A percentile compares a stretch with the other conserved stretches of the same genome.
Conservation (phyloP, 2,888 invertebrate genomes). For the Dicyrtomina minuta region DNA sequence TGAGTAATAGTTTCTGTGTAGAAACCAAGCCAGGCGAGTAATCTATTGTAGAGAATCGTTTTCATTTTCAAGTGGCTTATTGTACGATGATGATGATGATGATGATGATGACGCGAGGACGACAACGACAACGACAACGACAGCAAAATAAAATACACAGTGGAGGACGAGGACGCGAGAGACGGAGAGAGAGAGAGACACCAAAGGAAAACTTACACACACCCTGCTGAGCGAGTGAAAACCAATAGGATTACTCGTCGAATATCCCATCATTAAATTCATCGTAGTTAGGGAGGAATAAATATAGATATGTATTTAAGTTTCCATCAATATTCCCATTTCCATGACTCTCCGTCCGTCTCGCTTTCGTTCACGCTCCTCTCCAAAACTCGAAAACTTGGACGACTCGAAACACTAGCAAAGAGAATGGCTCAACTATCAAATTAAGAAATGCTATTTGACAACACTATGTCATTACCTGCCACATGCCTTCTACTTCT, state of each 20-base stretch:
- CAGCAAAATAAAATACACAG: background rate
- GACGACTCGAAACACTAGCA: background rate
- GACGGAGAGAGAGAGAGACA: background rate
- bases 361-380: background rate
- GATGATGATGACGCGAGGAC: background rate
- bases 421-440: too few species aligned
- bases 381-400: background rate
- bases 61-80: too few species aligned
- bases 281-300: slow-evolving; percentile 6
- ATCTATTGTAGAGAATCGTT: too few species aligned
- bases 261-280: slow-evolving; percentile 30
- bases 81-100: too few species aligned
- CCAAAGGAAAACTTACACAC: slow-evolving; percentile 1
- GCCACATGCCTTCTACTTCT: background rate
- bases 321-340: slow-evolving; percentile 16
- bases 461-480: background rate
- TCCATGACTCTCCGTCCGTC: too few species aligned
- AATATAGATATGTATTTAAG: slow-evolving; percentile 6
- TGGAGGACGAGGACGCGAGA: background rate
- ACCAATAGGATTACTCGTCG: slow-evolving; percentile 13
- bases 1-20: too few species aligned
- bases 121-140: background rate
- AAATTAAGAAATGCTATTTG: too few species aligned
- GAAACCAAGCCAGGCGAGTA: too few species aligned
- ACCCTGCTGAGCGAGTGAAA: slow-evolving; percentile 7